Base-by-base conservation (phyloP, 2,888 invertebrate species). In the Leptinotarsa peninsularis region DNA sequence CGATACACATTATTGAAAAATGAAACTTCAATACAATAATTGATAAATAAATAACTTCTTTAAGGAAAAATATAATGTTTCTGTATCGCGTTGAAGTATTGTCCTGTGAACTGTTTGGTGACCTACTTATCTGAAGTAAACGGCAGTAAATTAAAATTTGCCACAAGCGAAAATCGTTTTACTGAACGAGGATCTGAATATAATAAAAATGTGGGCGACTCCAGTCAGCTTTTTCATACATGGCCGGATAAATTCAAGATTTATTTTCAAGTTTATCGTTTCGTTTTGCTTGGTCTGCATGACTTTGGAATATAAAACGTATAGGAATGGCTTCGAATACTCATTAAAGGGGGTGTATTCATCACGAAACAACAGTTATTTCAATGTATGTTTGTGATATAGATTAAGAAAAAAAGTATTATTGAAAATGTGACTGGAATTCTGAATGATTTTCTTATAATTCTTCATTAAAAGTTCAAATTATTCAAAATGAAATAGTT, bases 181-280 rank as follows among this genome's bases (percentile, higher is more conserved):
- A 72, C 71, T 71, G 75, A 72, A 75, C 68, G 72, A 75, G 75
- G 75, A 68, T 75, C 66, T 71, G 54, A 68, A 72, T 71, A 75
- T 75, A 75, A 75, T 75, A 75, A 75, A 75, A 75, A 75, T 72
- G 54, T 71, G 71, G 71, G 72, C 63, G 63, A 73, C 72, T 56
- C 56, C 68, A 68, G 75, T 72, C 75, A 71, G 71, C 68, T 68
- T 18, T 75, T 75, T 66, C 58, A 71, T 67, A 66, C 54, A 68
- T 54, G 72, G 72, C 60, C 67, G 54, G 72, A 60, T 58, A 63
- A 75, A 71, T 71, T 72, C 52, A 67, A 75, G 72, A 71, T 75
- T 75, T 72, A 72, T 72, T 56, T 63, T 27, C 49, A 54, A 52
- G 27, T 58, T 58, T 58, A 58, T 58, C 58, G 58, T 58, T 58